Conservation (phyloP, 2,113 vertebrate species). For the Crotalus helleri region DNA sequence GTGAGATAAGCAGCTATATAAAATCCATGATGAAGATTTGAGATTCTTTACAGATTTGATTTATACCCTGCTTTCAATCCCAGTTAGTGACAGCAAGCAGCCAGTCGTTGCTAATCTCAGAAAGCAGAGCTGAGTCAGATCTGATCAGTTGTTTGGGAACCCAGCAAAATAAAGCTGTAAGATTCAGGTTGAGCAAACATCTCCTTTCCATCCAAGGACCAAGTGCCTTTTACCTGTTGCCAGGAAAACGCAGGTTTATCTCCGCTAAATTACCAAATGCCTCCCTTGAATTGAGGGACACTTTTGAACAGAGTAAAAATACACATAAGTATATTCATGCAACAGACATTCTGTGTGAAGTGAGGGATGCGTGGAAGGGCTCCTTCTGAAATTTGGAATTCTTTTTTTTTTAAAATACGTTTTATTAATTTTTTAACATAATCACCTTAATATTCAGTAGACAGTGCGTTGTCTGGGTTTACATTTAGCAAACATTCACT, state of each 20-base stretch:
- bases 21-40: background rate
- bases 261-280: background rate
- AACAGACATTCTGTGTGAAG: rapidly evolving
- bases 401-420: background rate
- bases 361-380: background rate
- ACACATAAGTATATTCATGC: background rate
- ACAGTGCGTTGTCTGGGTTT: no score
- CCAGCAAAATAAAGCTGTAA: background rate
- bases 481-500: no score
- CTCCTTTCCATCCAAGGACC: background rate
- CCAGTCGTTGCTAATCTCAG: background rate
- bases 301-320: background rate
- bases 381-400: background rate
- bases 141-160: background rate
- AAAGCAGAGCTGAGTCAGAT: background rate
- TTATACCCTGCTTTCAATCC: background rate
- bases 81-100: background rate
- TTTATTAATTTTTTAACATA: no score
- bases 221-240: background rate
- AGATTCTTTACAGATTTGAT: background rate
- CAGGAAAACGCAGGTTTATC: background rate
- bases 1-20: background rate
- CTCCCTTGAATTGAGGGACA: background rate
- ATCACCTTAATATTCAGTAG: no score
- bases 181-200: background rate